Conservation (phyloP, 2,113 vertebrate species). For the Tachysurus vachellii region DNA sequence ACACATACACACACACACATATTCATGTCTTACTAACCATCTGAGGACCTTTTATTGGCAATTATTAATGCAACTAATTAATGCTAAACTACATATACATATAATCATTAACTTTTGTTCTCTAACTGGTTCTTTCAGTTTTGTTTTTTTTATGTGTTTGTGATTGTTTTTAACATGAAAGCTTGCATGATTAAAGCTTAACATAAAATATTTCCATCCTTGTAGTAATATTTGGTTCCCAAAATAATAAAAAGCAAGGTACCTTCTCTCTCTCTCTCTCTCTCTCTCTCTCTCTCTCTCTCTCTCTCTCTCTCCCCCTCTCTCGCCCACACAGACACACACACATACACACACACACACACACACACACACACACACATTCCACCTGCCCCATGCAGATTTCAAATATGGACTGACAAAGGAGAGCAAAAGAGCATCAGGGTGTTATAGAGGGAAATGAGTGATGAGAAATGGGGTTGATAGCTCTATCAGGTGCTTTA, state of each 20-base stretch:
- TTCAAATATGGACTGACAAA: conserved; percentile 63
- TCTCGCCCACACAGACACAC: too few relatives aligned
- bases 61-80: neutral
- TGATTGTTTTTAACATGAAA: neutral
- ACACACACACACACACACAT: conserved; percentile 36
- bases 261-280: neutral
- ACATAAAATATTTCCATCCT: neutral
- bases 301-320: neutral
- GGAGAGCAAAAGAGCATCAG: conserved; percentile 37
- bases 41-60: neutral
- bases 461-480: conserved; percentile 35
- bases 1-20: neutral
- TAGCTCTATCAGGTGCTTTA: conserved; percentile 46
- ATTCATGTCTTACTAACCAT: neutral
- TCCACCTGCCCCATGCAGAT: conserved; percentile 53
- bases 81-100: neutral
- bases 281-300: too few relatives aligned
- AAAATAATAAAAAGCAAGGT: neutral
- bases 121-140: neutral
- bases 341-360: conserved; percentile 12
- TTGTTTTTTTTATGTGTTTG: neutral
- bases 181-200: neutral
- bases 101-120: neutral
- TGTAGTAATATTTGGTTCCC: neutral
- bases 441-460: conserved; percentile 14